A percentile compares a stretch with the other conserved stretches of the same genome.
Conservation (phyloP, 2,888 invertebrate species). For the Himalopsyche kuldschensis region DNA sequence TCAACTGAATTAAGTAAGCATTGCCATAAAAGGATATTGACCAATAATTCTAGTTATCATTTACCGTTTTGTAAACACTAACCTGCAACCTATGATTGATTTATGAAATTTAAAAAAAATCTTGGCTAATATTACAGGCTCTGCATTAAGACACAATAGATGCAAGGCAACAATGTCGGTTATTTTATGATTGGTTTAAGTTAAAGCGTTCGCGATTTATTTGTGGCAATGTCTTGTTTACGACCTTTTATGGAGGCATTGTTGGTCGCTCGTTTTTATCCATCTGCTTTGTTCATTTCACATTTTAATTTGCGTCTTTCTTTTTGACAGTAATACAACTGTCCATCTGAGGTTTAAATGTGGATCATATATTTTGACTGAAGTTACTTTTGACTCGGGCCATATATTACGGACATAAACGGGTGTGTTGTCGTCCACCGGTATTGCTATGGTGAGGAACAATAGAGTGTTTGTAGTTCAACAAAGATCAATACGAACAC, state of each 20-base stretch:
- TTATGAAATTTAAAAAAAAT: not conserved
- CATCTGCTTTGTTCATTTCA: slow-evolving; percentile 24
- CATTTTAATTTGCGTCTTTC: slow-evolving; percentile 35
- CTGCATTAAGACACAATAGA: not conserved
- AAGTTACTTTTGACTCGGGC: slow-evolving; percentile 2
- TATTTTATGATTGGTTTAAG: slow-evolving; percentile 21
- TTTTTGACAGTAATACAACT: slow-evolving; percentile 19
- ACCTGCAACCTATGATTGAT: no score
- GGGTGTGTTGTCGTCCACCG: not conserved
- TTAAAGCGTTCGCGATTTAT: slow-evolving; percentile 7
- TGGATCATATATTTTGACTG: slow-evolving; percentile 33
- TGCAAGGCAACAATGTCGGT: slow-evolving; percentile 14
- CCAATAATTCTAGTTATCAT: no score
- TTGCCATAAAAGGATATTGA: no score
- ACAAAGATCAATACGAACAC: not conserved
- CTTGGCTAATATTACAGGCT: not conserved
- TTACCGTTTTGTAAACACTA: no score
- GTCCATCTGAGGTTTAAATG: slow-evolving; percentile 15
- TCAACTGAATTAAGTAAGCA: no score
- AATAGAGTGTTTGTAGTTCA: not conserved
- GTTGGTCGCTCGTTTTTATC: slow-evolving; percentile 26
- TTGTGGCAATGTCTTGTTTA: slow-evolving; percentile 34
- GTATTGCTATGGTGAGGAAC: not conserved
- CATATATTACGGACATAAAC: slow-evolving; percentile 23
- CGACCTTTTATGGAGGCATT: slow-evolving; percentile 33